Conservation (phyloP, 2,113 vertebrate species). For the Macquaria ambigua region DNA sequence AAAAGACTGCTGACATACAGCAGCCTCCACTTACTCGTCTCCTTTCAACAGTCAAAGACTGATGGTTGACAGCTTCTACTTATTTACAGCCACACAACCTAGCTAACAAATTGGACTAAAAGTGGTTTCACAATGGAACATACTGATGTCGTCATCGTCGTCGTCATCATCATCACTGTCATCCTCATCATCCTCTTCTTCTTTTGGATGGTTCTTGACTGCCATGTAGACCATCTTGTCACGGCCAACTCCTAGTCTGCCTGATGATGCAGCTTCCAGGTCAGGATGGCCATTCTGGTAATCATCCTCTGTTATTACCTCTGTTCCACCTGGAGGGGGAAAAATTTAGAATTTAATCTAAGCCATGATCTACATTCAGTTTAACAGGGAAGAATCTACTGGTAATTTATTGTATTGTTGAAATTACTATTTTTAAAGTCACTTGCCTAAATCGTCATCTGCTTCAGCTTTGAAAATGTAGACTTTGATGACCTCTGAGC, state of each 20-base stretch:
- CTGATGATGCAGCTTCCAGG: slow-evolving; percentile 91
- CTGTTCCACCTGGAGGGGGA: slow-evolving; percentile 90
- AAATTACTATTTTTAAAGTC: neutral
- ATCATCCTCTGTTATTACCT: slow-evolving; percentile 97
- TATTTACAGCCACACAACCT: slow-evolving; percentile 87
- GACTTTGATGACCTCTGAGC: slow-evolving; percentile 98
- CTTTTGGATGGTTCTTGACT: slow-evolving; percentile 92
- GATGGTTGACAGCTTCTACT: slow-evolving; percentile 83
- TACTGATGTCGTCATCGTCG: slow-evolving; percentile 79
- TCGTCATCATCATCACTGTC: slow-evolving; percentile 76
- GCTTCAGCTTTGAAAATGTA: slow-evolving; percentile 99
- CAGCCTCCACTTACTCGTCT: neutral
- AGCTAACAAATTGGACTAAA: neutral
- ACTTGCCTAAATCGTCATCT: slow-evolving; percentile 97
- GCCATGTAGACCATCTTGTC: slow-evolving; percentile 99
- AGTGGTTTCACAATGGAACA: slow-evolving; percentile 29
- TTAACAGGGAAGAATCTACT: neutral
- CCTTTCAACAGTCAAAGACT: slow-evolving; percentile 5
- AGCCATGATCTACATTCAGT: neutral
- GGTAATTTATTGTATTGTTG: neutral
- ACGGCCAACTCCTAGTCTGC: slow-evolving; percentile 91
- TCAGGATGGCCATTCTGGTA: slow-evolving; percentile 95
- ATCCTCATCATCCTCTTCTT: slow-evolving; percentile 94
- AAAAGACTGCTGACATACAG: neutral
- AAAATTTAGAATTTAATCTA: neutral